Base-by-base conservation (phyloP, 2,797 vertebrate species). In the Rousettus madagascariensis region DNA sequence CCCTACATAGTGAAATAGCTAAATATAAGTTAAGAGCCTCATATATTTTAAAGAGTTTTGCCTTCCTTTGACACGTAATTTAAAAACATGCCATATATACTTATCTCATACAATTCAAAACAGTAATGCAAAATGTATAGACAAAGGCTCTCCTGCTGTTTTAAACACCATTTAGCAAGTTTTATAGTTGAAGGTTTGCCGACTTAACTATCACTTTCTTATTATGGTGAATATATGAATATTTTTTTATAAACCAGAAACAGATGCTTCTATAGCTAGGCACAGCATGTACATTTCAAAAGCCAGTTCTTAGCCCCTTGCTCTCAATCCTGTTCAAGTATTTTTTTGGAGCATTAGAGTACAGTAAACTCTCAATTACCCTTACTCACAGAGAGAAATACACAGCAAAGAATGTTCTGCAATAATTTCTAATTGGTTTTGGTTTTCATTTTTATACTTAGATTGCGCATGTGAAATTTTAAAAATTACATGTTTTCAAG, bases 91-190 rank as follows among this genome's bases (percentile, higher is more conserved):
- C 82, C 53, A 30, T 71, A 96, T 94, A 94, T 96, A 96, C 89
- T 92, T 82, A 90, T 90, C 80, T 93, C 69, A 59, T 83, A 95
- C 69, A 93, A 95, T 96, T 96, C 85, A 93, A 82, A 95, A 79
- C 57, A 95, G 61, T 88, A 90, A 93, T 86, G 69, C 69, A 93
- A 92, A 74, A 92, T 61, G n/a, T 66, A 78, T 28, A 92, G 95
- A 92, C 72, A 94, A 95, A 95, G 89, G 65, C 84, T 90, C 68
- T 87, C 93, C 97, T 51, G 92, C 87, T 95, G 92, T 90, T 96
- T 97, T 96, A 96, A 97, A 96, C 77, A 95, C 88, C 95, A 97
- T 95, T 95, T 97, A 97, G 90, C 95, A 96, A 96, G 90, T 92
- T 93, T 93, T 94, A 94, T 61, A 92, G 94, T 83, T 95, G 94